Percentiles rank a stretch among this genome's conserved stretches.
phyloP scores from a whole-genome alignment of 2,113 vertebrate species.

The Fregata magnificens region DNA sequence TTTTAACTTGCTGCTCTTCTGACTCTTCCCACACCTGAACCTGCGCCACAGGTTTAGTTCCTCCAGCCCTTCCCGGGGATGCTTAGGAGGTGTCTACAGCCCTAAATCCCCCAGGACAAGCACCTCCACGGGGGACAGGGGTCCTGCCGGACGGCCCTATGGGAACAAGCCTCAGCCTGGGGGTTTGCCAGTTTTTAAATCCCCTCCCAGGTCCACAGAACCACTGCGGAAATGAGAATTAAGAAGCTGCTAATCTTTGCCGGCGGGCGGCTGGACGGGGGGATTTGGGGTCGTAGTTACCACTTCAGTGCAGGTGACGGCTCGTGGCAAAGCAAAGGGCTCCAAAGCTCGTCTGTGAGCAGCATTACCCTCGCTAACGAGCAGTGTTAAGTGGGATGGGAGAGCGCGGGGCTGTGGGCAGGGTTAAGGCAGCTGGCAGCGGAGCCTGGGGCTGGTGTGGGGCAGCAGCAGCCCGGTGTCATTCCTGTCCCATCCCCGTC shows the following conservation, averaged over 20 bases:
- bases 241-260: neutral
- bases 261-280: rapidly evolving
- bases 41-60: rapidly evolving
- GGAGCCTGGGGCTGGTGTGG: neutral
- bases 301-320: rapidly evolving
- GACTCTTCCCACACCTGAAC: neutral
- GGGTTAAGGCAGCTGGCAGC: neutral
- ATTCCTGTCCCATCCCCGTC: neutral
- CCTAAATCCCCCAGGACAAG: neutral
- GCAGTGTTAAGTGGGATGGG: neutral
- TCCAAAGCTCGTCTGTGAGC: neutral
- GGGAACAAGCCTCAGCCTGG: neutral
- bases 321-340: neutral
- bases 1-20: slow-evolving; percentile 2
- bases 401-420: neutral
- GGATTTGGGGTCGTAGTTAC: neutral
- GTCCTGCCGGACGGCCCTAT: rapidly evolving
- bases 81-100: neutral
- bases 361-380: neutral
- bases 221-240: neutral
- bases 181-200: neutral
- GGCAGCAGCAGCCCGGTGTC: neutral
- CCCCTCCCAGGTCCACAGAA: neutral
- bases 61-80: neutral
- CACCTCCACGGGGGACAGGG: neutral